These are phyloP conservation scores for Dorcus hopei DNA, from an alignment of 2,888 invertebrate genomes.

Conservation along the genomic window DNA sequence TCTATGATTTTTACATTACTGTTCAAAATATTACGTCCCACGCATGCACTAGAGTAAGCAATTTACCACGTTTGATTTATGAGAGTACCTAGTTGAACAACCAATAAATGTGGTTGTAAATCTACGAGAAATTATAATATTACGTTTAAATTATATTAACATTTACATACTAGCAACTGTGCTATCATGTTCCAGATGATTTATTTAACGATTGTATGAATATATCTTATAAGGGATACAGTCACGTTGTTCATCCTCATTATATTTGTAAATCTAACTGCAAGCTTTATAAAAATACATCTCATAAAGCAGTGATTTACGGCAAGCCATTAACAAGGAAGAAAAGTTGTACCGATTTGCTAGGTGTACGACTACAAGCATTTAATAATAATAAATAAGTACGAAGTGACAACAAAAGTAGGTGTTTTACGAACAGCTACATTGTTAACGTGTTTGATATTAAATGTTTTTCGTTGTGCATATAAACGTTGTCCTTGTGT, in stretches of 20 bases:
- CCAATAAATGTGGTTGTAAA: too few relatives aligned
- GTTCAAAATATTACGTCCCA: too few relatives aligned
- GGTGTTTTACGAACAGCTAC: slow-evolving; percentile 42
- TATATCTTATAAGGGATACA: slow-evolving; percentile 8
- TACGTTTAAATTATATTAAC: too few relatives aligned
- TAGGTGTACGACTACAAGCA: slow-evolving; percentile 22
- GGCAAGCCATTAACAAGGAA: slow-evolving; percentile 10
- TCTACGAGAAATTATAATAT: too few relatives aligned
- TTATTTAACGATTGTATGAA: slow-evolving; percentile 4
- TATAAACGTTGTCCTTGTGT: slow-evolving; percentile 42
- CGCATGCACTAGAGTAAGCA: too few relatives aligned
- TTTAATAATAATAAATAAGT: slow-evolving; percentile 28
- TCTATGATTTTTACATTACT: too few relatives aligned
- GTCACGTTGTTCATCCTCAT: slow-evolving; percentile 14
- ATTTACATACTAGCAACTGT: too few relatives aligned
- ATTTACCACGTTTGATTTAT: too few relatives aligned
- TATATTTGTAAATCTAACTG: slow-evolving; percentile 12
- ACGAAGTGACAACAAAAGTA: slow-evolving; percentile 35
- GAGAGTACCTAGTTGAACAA: too few relatives aligned
- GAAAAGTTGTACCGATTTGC: slow-evolving; percentile 18
- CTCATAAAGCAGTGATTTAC: slow-evolving; percentile 14
- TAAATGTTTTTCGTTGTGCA: slow-evolving; percentile 42
- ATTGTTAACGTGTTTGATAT: slow-evolving; percentile 45
- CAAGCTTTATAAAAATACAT: slow-evolving; percentile 16
- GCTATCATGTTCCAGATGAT: too few relatives aligned